Evolutionary conservation across 2,888 invertebrate species (phyloP).

Genomic region (Agonopterix heracliana): DNA sequence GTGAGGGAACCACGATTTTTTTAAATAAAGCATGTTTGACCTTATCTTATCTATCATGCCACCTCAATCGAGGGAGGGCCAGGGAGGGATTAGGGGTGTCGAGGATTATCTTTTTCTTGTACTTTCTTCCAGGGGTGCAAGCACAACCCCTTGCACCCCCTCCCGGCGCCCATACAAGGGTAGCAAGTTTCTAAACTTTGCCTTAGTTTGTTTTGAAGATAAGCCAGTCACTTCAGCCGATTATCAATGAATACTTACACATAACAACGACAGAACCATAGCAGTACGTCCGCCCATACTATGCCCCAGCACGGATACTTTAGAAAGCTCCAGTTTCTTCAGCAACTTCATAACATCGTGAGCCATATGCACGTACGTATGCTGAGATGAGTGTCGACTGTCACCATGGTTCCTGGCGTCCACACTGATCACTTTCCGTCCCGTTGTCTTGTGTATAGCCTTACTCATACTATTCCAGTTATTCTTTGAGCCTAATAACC

Average conservation of each 20-base stretch:
- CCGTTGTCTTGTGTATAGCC: constrained; percentile 80
- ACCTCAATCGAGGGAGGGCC: too few species aligned
- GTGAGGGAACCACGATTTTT: too few species aligned
- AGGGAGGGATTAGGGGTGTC: too few species aligned
- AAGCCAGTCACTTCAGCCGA: too few species aligned
- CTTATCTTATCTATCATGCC: too few species aligned
- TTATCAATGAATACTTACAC: constrained; percentile 50
- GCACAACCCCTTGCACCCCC: too few species aligned
- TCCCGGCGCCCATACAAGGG: too few species aligned
- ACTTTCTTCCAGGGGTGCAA: too few species aligned
- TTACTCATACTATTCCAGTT: constrained; percentile 95
- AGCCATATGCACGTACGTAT: constrained; percentile 87
- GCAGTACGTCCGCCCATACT: constrained; percentile 97
- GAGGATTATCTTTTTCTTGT: too few species aligned
- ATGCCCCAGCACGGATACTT: constrained; percentile 88
- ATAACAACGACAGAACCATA: constrained; percentile 87
- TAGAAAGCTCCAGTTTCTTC: constrained; percentile 77
- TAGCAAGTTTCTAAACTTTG: too few species aligned
- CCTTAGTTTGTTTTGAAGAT: too few species aligned
- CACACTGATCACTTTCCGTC: constrained; percentile 85
- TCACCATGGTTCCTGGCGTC: constrained; percentile 98
- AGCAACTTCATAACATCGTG: constrained; percentile 76
- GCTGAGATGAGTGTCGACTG: constrained; percentile 86
- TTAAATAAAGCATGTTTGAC: too few species aligned
- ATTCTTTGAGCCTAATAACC: constrained; percentile 92